Evolutionary conservation across 2,888 invertebrate species (phyloP).

Genomic region (Lasioglossum calceatum): DNA sequence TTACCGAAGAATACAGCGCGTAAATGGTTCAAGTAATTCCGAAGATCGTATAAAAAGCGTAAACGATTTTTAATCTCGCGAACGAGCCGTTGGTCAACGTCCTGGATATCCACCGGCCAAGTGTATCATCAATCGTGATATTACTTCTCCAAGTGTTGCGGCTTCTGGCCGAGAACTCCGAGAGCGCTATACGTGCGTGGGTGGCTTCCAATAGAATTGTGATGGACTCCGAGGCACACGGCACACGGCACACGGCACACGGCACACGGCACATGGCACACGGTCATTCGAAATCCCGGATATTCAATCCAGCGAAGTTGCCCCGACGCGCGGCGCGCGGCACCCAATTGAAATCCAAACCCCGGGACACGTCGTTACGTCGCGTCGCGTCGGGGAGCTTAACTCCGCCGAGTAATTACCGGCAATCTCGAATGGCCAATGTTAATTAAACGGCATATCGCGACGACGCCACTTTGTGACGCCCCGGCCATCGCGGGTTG

Average conservation of each 20-base stretch:
- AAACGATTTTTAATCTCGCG: background rate
- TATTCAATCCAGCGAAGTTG: conserved; percentile 9
- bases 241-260: background rate
- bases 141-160: conserved; percentile 1
- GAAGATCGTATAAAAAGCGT: background rate
- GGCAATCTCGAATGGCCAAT: conserved; percentile 12
- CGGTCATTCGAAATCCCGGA: conserved; percentile 18
- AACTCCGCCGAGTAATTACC: conserved; percentile 23
- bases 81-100: background rate
- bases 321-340: background rate
- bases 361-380: conserved; percentile 10
- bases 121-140: conserved; percentile 1
- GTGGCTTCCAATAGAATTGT: background rate
- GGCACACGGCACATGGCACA: background rate
- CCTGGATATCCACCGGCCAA: background rate
- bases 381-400: background rate
- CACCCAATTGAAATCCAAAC: conserved; percentile 28
- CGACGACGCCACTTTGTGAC: conserved; percentile 4
- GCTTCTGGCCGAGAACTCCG: background rate
- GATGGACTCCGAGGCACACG: background rate
- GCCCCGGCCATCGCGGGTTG: no score
- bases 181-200: background rate
- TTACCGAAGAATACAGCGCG: no score
- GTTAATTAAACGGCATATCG: conserved; percentile 36
- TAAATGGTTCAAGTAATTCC: background rate